These are phyloP conservation scores for Muraenolepis orangiensis DNA, from an alignment of 2,797 vertebrate genomes.

Conservation along the genomic window DNA sequence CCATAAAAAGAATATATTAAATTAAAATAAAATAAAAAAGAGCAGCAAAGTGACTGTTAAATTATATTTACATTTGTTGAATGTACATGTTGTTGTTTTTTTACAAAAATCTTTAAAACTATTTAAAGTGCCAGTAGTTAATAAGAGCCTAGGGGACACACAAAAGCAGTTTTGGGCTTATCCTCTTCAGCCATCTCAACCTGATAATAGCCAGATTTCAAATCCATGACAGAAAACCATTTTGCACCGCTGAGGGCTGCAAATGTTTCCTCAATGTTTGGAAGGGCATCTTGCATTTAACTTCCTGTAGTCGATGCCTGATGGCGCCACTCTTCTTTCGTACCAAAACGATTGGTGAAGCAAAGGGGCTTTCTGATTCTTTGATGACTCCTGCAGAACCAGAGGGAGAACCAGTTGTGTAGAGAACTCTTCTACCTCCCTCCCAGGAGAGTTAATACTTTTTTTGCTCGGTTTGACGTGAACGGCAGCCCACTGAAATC, in stretches of 20 bases:
- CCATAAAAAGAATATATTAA: too few species aligned
- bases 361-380: background rate
- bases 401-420: too few species aligned
- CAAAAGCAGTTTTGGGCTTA: background rate
- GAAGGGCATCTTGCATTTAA: background rate
- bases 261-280: background rate
- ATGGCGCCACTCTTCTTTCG: background rate
- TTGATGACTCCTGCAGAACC: background rate
- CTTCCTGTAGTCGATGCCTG: background rate
- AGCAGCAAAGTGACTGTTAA: too few species aligned
- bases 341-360: background rate
- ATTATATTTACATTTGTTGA: too few species aligned
- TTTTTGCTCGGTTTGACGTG: too few species aligned
- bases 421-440: too few species aligned
- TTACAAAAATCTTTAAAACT: too few species aligned
- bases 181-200: background rate
- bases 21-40: too few species aligned
- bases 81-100: too few species aligned
- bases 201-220: background rate
- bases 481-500: too few species aligned
- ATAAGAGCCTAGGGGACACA: background rate
- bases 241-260: background rate
- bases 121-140: too few species aligned
- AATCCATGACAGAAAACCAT: background rate
- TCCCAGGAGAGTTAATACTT: too few species aligned